Conservation (phyloP, 1,140 invertebrate species). For the Lordiphosa clarofinis region DNA sequence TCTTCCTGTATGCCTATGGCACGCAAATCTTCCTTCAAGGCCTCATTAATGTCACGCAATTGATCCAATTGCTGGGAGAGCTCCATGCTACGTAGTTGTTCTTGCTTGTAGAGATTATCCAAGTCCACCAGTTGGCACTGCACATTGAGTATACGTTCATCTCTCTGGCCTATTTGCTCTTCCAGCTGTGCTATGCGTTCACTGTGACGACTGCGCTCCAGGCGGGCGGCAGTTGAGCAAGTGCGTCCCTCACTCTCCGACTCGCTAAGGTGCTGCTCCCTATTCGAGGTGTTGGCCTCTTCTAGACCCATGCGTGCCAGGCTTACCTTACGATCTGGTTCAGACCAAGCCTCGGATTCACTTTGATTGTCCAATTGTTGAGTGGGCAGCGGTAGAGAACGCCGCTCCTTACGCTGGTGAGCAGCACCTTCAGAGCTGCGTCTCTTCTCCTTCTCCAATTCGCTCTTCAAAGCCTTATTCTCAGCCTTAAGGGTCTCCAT, state of each 20-base stretch:
- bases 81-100: conserved; percentile 80
- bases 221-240: conserved; percentile 24
- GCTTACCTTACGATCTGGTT: conserved; percentile 90
- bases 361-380: conserved; percentile 82
- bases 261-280: conserved; percentile 47
- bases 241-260: conserved; percentile 62
- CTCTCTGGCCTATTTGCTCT: conserved; percentile 80
- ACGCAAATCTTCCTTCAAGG: conserved; percentile 66
- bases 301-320: conserved; percentile 87
- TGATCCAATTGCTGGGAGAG: conserved; percentile 56
- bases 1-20: conserved; percentile 53
- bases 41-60: conserved; percentile 54
- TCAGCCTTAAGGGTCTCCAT: conserved; percentile 80
- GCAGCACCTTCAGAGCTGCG: conserved; percentile 33
- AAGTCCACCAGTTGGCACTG: conserved; percentile 79
- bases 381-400: conserved; percentile 43
- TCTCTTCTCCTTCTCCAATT: conserved; percentile 75
- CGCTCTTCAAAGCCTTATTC: conserved; percentile 79
- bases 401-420: conserved; percentile 52
- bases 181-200: conserved; percentile 81
- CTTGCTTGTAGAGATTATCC: conserved; percentile 78
- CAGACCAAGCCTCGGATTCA: conserved; percentile 91
- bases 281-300: conserved; percentile 46
- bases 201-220: conserved; percentile 67
- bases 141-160: conserved; percentile 76